Evolutionary conservation across 1,140 invertebrate species (phyloP).

Genomic region (Drosophila aff.): DNA sequence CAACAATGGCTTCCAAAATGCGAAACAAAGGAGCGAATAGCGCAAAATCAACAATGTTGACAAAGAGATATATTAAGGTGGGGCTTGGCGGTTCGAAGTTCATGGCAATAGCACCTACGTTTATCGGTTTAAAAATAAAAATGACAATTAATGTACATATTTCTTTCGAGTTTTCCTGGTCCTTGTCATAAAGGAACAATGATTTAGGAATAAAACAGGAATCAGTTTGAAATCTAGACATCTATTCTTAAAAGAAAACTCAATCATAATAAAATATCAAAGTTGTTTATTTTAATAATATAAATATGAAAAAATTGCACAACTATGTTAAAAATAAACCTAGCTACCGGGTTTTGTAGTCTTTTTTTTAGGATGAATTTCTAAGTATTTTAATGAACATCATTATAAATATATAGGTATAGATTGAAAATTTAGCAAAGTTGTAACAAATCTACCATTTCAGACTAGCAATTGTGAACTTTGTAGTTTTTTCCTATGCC

Average conservation of each 20-base stretch:
- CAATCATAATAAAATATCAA: neutral
- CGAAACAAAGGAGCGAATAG: slow-evolving; percentile 61
- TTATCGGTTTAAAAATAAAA: slow-evolving; percentile 57
- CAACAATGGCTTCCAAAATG: slow-evolving; percentile 55
- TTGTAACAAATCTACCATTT: too few relatives aligned
- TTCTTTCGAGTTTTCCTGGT: too few relatives aligned
- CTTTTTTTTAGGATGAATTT: neutral
- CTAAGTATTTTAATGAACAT: too few relatives aligned
- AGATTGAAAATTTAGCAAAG: too few relatives aligned
- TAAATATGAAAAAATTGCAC: neutral
- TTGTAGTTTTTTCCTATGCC: too few relatives aligned
- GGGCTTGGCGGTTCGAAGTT: neutral
- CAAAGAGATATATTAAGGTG: slow-evolving; percentile 27
- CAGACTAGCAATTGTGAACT: too few relatives aligned
- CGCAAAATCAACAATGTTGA: slow-evolving; percentile 59
- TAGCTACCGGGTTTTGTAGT: neutral
- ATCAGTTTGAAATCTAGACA: neutral
- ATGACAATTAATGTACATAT: slow-evolving; percentile 34
- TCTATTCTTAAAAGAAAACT: neutral
- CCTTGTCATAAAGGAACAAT: slow-evolving; percentile 1
- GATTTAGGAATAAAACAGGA: neutral
- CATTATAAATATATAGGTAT: too few relatives aligned
- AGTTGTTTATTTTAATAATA: neutral
- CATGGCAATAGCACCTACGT: slow-evolving; percentile 47
- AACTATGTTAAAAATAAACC: neutral